Percentiles rank a stretch among this genome's conserved stretches.
These are phyloP conservation scores for Horisme vitalbata DNA, from an alignment of 2,888 invertebrate species.

Conservation along the genomic window DNA sequence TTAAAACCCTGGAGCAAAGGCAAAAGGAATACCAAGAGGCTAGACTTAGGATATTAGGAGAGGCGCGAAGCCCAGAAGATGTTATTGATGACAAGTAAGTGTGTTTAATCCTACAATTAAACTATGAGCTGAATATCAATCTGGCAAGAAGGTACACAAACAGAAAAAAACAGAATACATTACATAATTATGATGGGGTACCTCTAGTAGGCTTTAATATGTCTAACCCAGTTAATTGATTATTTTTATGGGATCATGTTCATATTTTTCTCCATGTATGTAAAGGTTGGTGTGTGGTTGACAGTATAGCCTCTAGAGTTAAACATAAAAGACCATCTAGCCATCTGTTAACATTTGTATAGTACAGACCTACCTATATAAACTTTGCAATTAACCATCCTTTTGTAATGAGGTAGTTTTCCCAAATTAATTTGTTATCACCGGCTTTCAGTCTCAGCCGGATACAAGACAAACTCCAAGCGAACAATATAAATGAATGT, in stretches of 20 bases:
- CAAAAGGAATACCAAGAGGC: conserved; percentile 98
- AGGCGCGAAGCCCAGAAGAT: conserved; percentile 91
- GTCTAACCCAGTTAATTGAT: too few species aligned
- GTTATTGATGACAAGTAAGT: conserved; percentile 85
- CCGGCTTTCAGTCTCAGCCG: conserved; percentile 63
- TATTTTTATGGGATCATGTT: too few species aligned
- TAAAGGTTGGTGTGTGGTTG: too few species aligned
- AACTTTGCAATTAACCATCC: too few species aligned
- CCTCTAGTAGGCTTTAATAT: too few species aligned
- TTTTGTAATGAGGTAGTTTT: not conserved
- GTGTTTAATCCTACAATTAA: not conserved
- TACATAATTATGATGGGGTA: conserved; percentile 8
- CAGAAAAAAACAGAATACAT: too few species aligned
- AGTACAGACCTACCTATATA: too few species aligned
- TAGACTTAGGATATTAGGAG: conserved; percentile 93
- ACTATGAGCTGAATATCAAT: too few species aligned
- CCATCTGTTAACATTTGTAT: too few species aligned
- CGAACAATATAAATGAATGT: conserved; percentile 67
- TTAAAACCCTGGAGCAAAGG: conserved; percentile 93
- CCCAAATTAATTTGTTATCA: not conserved
- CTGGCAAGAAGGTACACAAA: not conserved
- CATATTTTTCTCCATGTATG: too few species aligned
- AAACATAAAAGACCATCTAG: too few species aligned
- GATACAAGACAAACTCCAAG: conserved; percentile 74
- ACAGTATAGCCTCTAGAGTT: too few species aligned